phyloP scores from a whole-genome alignment of 2,113 vertebrate species.

The Anhinga rufa region DNA sequence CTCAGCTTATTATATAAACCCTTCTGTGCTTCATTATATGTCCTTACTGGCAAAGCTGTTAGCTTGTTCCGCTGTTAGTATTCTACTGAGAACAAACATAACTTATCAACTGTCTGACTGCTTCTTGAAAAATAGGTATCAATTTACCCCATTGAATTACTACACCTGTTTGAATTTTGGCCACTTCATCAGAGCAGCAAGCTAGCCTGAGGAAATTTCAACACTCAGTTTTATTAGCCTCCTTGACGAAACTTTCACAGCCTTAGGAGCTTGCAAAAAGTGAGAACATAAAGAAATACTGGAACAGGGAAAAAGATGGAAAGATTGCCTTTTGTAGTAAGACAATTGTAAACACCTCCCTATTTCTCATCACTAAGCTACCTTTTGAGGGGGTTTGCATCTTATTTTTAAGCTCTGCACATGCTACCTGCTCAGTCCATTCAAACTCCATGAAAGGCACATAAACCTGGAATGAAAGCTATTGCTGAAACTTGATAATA shows the following conservation, averaged over 20 bases:
- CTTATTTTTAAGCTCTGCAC: background rate
- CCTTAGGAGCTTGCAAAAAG: background rate
- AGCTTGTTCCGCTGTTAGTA: background rate
- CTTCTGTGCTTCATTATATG: background rate
- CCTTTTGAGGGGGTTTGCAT: background rate
- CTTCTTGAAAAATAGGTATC: conserved; percentile 43
- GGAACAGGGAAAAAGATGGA: background rate
- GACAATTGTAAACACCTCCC: background rate
- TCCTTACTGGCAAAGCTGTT: background rate
- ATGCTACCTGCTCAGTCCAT: background rate
- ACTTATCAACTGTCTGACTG: conserved; percentile 44
- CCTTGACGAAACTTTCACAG: conserved; percentile 22
- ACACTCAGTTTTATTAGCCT: conserved; percentile 25
- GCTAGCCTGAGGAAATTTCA: conserved; percentile 27
- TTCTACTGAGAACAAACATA: conserved; percentile 52
- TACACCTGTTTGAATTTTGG: conserved; percentile 49
- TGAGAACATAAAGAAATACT: background rate
- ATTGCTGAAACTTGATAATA: background rate
- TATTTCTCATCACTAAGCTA: background rate
- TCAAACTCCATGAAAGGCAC: background rate
- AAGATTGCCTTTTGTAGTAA: background rate
- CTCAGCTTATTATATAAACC: background rate
- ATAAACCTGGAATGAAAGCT: background rate
- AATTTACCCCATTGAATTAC: conserved; percentile 32
- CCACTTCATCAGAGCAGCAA: background rate